These are phyloP conservation scores for Plutomurus gul DNA, from an alignment of 1,140 invertebrate species.

Conservation along the genomic window DNA sequence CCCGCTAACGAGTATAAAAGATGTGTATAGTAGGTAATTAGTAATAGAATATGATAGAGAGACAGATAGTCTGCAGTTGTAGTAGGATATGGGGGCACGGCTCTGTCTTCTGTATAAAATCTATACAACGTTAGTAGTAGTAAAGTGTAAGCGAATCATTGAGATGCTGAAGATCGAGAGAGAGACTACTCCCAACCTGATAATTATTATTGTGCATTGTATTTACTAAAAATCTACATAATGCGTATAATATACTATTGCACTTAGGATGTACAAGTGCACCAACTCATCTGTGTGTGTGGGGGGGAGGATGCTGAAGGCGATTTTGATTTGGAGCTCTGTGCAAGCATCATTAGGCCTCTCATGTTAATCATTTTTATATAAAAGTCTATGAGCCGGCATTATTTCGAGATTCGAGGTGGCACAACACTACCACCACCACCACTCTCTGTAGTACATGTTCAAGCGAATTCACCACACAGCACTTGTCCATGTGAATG, in stretches of 20 bases:
- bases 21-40: too few species aligned
- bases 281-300: neutral
- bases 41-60: too few species aligned
- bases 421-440: too few species aligned
- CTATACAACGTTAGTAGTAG: too few species aligned
- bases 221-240: slow-evolving; percentile 13
- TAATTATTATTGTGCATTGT: slow-evolving; percentile 17
- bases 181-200: neutral
- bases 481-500: neutral
- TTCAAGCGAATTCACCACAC: too few species aligned
- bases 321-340: neutral
- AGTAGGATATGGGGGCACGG: too few species aligned
- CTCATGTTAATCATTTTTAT: neutral
- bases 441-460: too few species aligned
- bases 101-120: too few species aligned
- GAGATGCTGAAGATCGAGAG: neutral
- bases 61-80: too few species aligned
- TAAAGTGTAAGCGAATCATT: too few species aligned
- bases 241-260: neutral
- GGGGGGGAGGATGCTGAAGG: neutral
- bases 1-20: too few species aligned
- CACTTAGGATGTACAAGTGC: neutral
- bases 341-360: neutral
- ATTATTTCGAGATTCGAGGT: neutral
- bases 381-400: neutral